Percentiles rank a stretch among this genome's conserved stretches.
These are phyloP conservation scores for Drosophila bifasciata DNA, from an alignment of 1,140 invertebrate genomes.

Conservation along the genomic window DNA sequence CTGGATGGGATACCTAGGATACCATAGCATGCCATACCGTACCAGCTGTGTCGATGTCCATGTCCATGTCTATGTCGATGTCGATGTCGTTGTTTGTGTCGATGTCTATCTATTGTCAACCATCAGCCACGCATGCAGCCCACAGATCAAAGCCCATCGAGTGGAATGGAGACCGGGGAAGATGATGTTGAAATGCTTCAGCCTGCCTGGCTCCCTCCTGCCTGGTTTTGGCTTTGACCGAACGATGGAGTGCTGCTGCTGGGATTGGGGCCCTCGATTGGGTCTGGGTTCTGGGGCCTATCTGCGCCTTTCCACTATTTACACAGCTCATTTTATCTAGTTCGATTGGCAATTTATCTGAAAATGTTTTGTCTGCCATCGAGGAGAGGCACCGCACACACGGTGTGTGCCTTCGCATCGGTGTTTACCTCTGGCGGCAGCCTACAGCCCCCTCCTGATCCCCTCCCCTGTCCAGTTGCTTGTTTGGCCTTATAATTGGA, in stretches of 20 bases:
- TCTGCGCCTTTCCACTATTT: constrained; percentile 77
- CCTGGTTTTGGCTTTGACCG: constrained; percentile 38
- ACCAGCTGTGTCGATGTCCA: constrained; percentile 57
- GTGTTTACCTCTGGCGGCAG: constrained; percentile 14
- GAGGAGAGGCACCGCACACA: no score
- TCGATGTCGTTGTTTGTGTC: constrained; percentile 23
- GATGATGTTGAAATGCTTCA: no score
- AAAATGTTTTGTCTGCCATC: constrained; percentile 58
- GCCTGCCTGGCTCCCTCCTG: constrained; percentile 15
- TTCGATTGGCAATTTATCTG: constrained; percentile 81
- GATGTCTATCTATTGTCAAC: constrained; percentile 52
- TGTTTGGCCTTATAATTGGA: constrained; percentile 62
- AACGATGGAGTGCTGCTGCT: constrained; percentile 27
- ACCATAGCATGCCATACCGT: constrained; percentile 1
- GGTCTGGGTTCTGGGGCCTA: constrained; percentile 24
- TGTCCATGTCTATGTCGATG: constrained; percentile 7
- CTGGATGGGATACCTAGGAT: constrained; percentile 6
- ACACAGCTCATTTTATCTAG: constrained; percentile 78
- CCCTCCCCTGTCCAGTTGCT: no score
- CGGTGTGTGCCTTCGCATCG: no score
- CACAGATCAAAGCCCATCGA: constrained; percentile 53
- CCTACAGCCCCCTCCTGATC: no score
- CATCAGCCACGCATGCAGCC: constrained; percentile 52
- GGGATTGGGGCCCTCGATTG: background rate
- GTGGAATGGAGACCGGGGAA: constrained; percentile 8